phyloP scores from a whole-genome alignment of 2,888 invertebrate genomes.

The Ischnura elegans region DNA sequence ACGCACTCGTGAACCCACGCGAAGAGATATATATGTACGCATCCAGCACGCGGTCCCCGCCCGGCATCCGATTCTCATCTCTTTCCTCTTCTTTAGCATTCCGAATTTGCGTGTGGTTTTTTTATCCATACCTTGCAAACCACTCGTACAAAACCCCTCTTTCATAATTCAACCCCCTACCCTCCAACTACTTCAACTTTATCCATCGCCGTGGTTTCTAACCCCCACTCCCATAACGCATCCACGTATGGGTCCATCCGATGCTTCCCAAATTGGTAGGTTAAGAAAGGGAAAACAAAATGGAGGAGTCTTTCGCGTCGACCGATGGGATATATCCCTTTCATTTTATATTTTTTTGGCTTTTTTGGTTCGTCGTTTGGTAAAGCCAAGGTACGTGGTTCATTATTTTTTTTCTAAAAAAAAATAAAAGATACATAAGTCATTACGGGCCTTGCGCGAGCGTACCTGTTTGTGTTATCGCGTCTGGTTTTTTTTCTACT shows the following conservation, averaged over 20 bases:
- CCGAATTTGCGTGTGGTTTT: neutral
- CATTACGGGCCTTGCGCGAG: slow-evolving; percentile 18
- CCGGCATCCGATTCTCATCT: slow-evolving; percentile 42
- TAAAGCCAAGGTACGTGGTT: neutral
- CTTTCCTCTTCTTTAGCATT: slow-evolving; percentile 17
- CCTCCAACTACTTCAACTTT: neutral
- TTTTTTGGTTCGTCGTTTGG: neutral
- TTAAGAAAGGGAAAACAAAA: slow-evolving; percentile 49
- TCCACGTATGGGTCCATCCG: neutral
- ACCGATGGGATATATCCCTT: neutral
- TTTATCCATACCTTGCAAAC: slow-evolving; percentile 32
- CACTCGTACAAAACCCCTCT: neutral
- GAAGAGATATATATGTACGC: too few relatives aligned
- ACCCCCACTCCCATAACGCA: neutral
- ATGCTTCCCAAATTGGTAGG: slow-evolving; percentile 61
- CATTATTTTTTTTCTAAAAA: slow-evolving; percentile 30
- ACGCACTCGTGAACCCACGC: slow-evolving; percentile 25
- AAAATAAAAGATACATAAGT: slow-evolving; percentile 27
- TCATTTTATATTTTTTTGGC: neutral
- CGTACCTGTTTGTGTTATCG: slow-evolving; percentile 15
- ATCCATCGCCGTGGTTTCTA: neutral
- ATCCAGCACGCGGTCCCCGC: neutral
- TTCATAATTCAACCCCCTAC: neutral
- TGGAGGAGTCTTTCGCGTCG: slow-evolving; percentile 35
- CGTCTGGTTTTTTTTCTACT: slow-evolving; percentile 1